Evolutionary conservation across 2,888 invertebrate species (phyloP), one percentile per base, ranked within the genome.

Genomic region (Drosophila flavopinicola): DNA sequence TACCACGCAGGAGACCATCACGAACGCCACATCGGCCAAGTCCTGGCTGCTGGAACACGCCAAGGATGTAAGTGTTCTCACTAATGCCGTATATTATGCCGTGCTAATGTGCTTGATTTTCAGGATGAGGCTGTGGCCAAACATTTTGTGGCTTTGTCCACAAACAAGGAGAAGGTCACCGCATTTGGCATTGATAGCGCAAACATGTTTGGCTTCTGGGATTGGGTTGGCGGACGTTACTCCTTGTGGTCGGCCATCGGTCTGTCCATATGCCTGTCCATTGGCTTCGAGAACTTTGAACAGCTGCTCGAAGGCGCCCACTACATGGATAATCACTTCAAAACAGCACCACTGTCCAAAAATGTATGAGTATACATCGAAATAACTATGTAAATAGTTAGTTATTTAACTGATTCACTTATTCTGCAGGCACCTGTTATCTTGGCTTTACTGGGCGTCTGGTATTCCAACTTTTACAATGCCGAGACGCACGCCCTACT

Each of bases 121-220:
- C 83, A 96, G 96, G 93, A 94, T 1, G 90, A 94, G 29, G 94
- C 96, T 7, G 98, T 99, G 6, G 97, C 98, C 11, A 97, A 97
- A 90, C 99, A 99, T 91, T 99, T 99, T 91, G 99, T 99, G 2
- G 99, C 99, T 7, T 92, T 99, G 10, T 99, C 99, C 3, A 99
- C 99, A 0, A 99, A 99, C 91, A 94, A 93, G 17, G 93, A 94
- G 72, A 98, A 98, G 91, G 99, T 98, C n/a, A 96, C 95, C 17
- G 98, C 96, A 29, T 99, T 99, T 92, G 99, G 99, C 11, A 99
- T 99, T 85, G 96, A 98, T 90, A 94, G 96, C 72, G 95, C 95
- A 77, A 99, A 99, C 90, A 99, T 99, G 98, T 99, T 99, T 92
- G 99, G 96, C 17, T 99, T 99, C 92, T 99, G 99, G 99, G 99